Conservation (phyloP, 2,888 invertebrate species). For the Augochlorella aurata region DNA sequence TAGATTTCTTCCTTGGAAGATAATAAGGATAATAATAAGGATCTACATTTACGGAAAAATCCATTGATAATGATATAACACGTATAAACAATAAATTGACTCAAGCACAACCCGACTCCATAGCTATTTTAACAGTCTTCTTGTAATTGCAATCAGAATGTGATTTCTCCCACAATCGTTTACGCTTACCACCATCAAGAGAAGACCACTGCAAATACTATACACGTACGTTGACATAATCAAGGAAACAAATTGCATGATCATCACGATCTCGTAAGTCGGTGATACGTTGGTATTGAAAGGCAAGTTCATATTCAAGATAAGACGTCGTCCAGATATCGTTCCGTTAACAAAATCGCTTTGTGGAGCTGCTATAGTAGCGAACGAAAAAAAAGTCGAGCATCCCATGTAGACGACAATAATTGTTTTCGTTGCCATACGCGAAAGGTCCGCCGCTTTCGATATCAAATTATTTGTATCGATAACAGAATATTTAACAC, state of each 20-base stretch:
- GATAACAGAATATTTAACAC: conserved; percentile 27
- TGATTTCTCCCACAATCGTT: neutral
- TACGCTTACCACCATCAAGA: conserved; percentile 32
- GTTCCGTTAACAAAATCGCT: neutral
- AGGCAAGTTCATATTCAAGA: conserved; percentile 47
- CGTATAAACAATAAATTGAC: neutral
- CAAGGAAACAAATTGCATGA: conserved; percentile 19
- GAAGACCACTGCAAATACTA: neutral
- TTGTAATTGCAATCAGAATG: neutral
- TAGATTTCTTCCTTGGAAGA: too few relatives aligned
- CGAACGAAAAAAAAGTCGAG: conserved; percentile 23
- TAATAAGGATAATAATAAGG: too few relatives aligned
- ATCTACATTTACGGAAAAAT: neutral
- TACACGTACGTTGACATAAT: neutral
- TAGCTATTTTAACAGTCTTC: neutral
- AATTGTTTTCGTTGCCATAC: conserved; percentile 41
- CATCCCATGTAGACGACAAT: conserved; percentile 9
- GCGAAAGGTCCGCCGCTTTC: conserved; percentile 22
- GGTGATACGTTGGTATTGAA: conserved; percentile 46
- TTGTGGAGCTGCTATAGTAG: neutral
- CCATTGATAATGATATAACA: too few relatives aligned
- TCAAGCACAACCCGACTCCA: neutral
- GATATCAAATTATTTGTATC: conserved; percentile 27
- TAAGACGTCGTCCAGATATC: conserved; percentile 23
- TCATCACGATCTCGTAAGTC: conserved; percentile 33